These are phyloP conservation scores for Syrista parreyssii DNA, from an alignment of 2,888 invertebrate genomes.

Conservation along the genomic window DNA sequence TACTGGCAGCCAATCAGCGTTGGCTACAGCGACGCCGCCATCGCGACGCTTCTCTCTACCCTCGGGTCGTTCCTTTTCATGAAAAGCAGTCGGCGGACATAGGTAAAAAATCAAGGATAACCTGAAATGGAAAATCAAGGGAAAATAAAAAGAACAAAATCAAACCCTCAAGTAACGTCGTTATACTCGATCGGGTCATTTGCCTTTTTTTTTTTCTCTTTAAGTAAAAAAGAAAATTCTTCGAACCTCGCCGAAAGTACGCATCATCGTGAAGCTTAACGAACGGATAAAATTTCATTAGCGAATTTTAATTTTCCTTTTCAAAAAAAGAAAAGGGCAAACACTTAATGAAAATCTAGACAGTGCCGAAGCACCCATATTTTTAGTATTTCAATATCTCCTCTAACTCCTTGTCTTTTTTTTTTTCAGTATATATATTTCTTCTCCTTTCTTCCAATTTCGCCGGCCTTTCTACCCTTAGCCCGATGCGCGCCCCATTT, in stretches of 20 bases:
- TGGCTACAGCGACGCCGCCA: constrained; percentile 53
- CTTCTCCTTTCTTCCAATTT: neutral
- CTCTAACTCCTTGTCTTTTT: neutral
- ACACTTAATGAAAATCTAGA: neutral
- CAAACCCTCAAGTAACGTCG: neutral
- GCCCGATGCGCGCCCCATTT: neutral
- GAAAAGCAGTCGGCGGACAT: neutral
- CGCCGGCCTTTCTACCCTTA: neutral
- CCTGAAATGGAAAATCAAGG: neutral
- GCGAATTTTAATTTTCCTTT: neutral
- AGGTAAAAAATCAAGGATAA: neutral
- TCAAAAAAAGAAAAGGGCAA: neutral
- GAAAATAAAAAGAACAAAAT: neutral
- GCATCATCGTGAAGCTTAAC: neutral
- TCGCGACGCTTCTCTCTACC: constrained; percentile 40
- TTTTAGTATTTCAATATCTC: neutral
- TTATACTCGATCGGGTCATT: neutral
- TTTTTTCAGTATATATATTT: neutral
- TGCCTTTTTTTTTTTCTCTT: neutral
- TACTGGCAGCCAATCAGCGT: constrained; percentile 58
- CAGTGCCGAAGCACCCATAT: neutral
- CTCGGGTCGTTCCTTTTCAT: constrained; percentile 21
- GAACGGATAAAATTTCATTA: neutral
- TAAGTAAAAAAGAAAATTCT: neutral
- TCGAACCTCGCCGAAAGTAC: neutral